Conservation (phyloP, 1,140 invertebrate genomes). For the Camponotus floridanus region DNA sequence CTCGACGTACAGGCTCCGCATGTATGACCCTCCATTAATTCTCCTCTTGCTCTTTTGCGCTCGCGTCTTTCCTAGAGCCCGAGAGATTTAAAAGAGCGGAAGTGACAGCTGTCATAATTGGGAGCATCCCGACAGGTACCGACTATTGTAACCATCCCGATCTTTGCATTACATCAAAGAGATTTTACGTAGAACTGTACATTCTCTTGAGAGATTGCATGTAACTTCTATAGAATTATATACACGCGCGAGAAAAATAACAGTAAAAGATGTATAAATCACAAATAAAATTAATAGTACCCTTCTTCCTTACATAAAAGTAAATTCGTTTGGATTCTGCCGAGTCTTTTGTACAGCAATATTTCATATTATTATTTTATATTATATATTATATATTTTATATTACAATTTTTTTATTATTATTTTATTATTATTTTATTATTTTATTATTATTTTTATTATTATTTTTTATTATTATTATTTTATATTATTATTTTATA, state of each 20-base stretch:
- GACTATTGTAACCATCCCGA: not conserved
- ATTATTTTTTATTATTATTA: no score
- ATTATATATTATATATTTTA: no score
- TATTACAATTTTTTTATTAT: no score
- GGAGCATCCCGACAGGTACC: not conserved
- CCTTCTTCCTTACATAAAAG: not conserved
- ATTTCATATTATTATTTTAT: not conserved
- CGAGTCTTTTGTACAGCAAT: not conserved
- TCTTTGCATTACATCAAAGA: not conserved
- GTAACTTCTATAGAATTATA: not conserved
- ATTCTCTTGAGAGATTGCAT: not conserved
- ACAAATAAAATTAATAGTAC: not conserved
- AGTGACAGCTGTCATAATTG: conserved; percentile 13
- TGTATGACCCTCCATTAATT: conserved; percentile 1
- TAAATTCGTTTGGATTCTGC: not conserved
- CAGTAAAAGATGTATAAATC: not conserved
- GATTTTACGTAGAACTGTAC: not conserved
- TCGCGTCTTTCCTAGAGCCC: not conserved
- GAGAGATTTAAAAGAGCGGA: conserved; percentile 19
- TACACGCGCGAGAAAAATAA: not conserved
- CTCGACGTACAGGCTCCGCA: not conserved
- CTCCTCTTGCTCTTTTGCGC: not conserved
- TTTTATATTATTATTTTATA: no score
- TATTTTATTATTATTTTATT: no score
- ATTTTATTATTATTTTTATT: no score